Evolutionary conservation across 2,888 invertebrate genomes (phyloP).

Genomic region (Lasioglossum zephyrum): DNA sequence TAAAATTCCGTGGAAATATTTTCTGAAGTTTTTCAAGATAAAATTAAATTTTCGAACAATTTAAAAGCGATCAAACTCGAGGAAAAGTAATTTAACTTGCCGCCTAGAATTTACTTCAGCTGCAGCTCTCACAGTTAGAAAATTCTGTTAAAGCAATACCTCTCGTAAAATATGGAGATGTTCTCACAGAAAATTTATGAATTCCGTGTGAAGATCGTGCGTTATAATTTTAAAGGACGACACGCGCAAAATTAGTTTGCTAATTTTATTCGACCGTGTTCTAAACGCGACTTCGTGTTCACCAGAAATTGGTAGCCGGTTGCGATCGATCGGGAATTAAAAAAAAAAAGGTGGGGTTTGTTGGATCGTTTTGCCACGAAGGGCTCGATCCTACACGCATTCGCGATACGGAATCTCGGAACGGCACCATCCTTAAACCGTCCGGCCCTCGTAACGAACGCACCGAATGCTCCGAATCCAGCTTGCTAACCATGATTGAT

Average conservation of each 20-base stretch:
- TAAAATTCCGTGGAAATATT: not conserved
- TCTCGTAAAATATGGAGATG: not conserved
- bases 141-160: not conserved
- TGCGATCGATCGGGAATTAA: not conserved
- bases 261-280: not conserved
- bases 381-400: not conserved
- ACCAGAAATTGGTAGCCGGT: not conserved
- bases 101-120: no score
- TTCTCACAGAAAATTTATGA: not conserved
- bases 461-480: slow-evolving; percentile 39
- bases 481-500: slow-evolving; percentile 59
- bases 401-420: not conserved
- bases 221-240: not conserved
- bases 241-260: not conserved
- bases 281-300: not conserved
- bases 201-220: not conserved
- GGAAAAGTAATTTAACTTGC: not conserved
- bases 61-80: not conserved
- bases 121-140: no score
- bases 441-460: slow-evolving; percentile 6
- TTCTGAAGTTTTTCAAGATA: not conserved
- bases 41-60: not conserved
- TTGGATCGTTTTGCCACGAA: not conserved
- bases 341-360: not conserved
- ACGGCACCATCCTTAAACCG: slow-evolving; percentile 14